These are phyloP conservation scores for Glareola pratincola DNA, from an alignment of 2,113 vertebrate genomes.

Conservation along the genomic window DNA sequence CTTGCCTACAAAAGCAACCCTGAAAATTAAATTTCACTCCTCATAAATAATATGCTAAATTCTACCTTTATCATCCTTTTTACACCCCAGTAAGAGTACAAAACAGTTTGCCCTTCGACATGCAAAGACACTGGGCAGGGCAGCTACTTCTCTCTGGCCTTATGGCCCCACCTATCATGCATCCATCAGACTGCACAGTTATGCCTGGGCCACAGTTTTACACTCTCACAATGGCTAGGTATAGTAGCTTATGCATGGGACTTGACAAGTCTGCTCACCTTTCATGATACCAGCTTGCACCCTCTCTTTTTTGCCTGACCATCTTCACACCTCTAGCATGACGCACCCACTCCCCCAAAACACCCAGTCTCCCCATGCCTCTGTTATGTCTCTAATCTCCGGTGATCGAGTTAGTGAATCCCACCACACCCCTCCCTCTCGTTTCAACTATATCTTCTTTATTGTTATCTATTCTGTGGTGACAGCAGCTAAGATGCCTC, in stretches of 20 bases:
- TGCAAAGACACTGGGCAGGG: background rate
- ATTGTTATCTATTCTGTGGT: background rate
- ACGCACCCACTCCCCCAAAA: background rate
- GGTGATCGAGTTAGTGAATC: background rate
- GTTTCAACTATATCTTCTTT: background rate
- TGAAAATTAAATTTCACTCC: background rate
- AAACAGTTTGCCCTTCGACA: background rate
- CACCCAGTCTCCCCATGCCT: background rate
- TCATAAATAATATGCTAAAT: background rate
- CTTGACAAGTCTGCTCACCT: background rate
- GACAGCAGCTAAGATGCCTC: background rate
- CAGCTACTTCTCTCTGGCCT: background rate
- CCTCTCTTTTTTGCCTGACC: background rate
- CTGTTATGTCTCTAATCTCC: background rate
- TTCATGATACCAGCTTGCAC: background rate
- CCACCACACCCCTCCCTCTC: background rate
- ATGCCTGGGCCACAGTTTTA: background rate
- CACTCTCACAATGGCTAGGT: background rate
- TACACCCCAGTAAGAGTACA: background rate
- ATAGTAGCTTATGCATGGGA: background rate
- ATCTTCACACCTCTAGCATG: background rate
- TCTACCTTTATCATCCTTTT: background rate
- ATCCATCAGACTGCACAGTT: background rate
- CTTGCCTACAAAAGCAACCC: background rate
- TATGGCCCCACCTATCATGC: background rate